These are phyloP conservation scores for Spizaetus ornatus DNA, from an alignment of 2,113 vertebrate genomes.

Conservation along the genomic window DNA sequence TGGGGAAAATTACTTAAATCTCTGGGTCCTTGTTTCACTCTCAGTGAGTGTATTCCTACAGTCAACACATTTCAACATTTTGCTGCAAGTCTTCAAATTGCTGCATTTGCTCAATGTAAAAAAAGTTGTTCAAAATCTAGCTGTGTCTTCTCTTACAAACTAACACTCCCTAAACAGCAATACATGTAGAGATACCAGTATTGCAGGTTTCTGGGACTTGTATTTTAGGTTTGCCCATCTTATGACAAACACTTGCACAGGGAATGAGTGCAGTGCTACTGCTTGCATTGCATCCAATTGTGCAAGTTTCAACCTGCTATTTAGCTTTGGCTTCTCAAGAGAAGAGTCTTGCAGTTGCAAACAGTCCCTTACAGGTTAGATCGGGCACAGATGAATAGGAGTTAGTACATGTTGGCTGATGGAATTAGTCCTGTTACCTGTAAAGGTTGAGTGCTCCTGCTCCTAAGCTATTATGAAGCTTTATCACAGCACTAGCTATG, in stretches of 20 bases:
- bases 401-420: neutral
- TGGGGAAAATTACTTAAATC: neutral
- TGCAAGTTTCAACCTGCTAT: slow-evolving; percentile 21
- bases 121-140: neutral
- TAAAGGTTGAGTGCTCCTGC: neutral
- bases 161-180: slow-evolving; percentile 9
- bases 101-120: accelerated
- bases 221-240: slow-evolving; percentile 33
- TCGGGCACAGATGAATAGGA: neutral
- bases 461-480: neutral
- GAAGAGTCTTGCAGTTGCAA: neutral
- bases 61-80: neutral
- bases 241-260: neutral
- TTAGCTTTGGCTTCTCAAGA: neutral
- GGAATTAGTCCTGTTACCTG: neutral
- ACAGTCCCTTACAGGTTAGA: neutral
- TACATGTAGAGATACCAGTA: slow-evolving; percentile 37
- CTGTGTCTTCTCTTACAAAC: neutral
- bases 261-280: neutral
- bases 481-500: neutral
- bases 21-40: neutral
- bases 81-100: neutral
- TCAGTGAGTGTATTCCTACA: neutral
- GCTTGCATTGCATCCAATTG: neutral
- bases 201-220: slow-evolving; percentile 38